A percentile compares a stretch with the other conserved stretches of the same genome.
These are phyloP conservation scores for Clanis bilineata DNA, from an alignment of 2,888 invertebrate genomes.

Conservation along the genomic window DNA sequence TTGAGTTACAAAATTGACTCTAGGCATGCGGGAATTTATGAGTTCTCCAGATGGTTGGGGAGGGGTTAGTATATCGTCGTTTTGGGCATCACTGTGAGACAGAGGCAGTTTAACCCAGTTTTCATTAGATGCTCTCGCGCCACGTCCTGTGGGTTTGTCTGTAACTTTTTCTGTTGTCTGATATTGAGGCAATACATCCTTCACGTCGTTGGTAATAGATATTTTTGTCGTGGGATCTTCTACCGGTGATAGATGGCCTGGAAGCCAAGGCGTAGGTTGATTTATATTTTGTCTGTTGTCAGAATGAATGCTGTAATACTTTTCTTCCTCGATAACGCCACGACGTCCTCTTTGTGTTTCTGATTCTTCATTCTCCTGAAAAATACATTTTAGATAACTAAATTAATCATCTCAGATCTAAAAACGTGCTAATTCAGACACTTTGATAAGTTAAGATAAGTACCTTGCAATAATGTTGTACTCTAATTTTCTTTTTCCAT, in stretches of 20 bases:
- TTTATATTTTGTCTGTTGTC: constrained; percentile 51
- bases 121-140: constrained; percentile 82
- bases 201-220: constrained; percentile 62
- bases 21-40: constrained; percentile 82
- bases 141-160: constrained; percentile 81
- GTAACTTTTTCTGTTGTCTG: constrained; percentile 72
- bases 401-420: no score
- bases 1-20: constrained; percentile 86
- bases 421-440: no score
- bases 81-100: constrained; percentile 59
- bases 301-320: constrained; percentile 63
- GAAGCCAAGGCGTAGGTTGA: constrained; percentile 65
- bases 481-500: no score
- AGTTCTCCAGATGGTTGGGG: constrained; percentile 80
- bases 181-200: constrained; percentile 53
- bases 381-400: no score
- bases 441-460: no score
- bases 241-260: constrained; percentile 62
- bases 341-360: constrained; percentile 62
- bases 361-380: constrained; percentile 50
- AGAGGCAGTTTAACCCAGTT: constrained; percentile 84
- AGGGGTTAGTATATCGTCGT: constrained; percentile 74
- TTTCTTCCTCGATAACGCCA: constrained; percentile 76
- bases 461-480: no score
- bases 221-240: constrained; percentile 71